Evolutionary conservation across 1,140 invertebrate genomes (phyloP), one percentile per base, ranked within the genome.

Genomic region (Pogonus chalceus): DNA sequence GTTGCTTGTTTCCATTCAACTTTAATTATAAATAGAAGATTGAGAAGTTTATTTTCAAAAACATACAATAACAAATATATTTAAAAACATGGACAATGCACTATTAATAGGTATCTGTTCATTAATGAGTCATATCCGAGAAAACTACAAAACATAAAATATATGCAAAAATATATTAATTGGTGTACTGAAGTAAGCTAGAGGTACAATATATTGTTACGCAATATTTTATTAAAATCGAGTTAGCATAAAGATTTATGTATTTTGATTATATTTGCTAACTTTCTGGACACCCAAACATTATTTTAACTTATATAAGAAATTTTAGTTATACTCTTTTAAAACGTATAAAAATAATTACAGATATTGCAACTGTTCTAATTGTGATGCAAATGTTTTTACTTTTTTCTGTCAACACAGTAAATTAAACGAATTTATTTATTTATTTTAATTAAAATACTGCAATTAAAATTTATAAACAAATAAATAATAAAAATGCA

Each of bases 1-100:
- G n/a, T n/a, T n/a, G n/a, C n/a, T n/a, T n/a, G n/a, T 9, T 43
- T 43, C 18, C 18, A 43, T 43, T 43, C 9, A 43, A 43, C 37
- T 9, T 43, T 9, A 43, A 43, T 43, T 43, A 43, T 43, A 43
- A 43, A 43, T 43, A 43, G 37, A 43, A 43, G 37, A 43, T 43
- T 43, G 37, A 43, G 37, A 43, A 43, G 37, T 43, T 43, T 43
- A 43, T 43, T 43, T 43, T 43, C 37, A 43, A 43, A 43, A 43
- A 43, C 37, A 43, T 43, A 43, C 37, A 43, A 43, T 43, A 43
- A 43, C 37, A 43, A 43, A 43, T 43, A 43, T 43, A 43, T 43
- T 43, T 43, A 43, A 43, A 43, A 43, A 43, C 26, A 31, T 31
- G 26, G 26, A 31, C 26, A 31, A 31, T 31, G 26, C 26, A 31